A percentile compares a stretch with the other conserved stretches of the same genome.
Evolutionary conservation across 2,888 invertebrate genomes (phyloP).

Genomic region (Drosophila phalerata): DNA sequence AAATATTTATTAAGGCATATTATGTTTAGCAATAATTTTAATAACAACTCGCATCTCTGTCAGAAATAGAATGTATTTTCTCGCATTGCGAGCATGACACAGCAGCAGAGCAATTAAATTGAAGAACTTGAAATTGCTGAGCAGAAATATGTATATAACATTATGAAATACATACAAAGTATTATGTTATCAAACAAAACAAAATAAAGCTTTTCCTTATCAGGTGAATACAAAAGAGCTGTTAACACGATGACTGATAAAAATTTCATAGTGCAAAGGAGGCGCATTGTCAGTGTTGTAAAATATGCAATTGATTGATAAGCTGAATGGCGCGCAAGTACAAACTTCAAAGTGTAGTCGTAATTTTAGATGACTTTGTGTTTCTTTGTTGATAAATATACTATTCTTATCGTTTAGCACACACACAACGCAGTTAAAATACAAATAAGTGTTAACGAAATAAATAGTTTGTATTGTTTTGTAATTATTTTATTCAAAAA

Average conservation of each 20-base stretch:
- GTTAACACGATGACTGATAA: background rate
- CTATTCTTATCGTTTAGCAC: background rate
- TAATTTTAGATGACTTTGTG: background rate
- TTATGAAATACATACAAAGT: background rate
- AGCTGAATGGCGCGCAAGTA: slow-evolving; percentile 20
- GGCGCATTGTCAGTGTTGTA: slow-evolving; percentile 18
- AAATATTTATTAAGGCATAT: background rate
- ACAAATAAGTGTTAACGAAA: background rate
- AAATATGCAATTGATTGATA: background rate
- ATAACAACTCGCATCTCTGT: slow-evolving; percentile 4
- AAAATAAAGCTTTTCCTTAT: slow-evolving; percentile 5
- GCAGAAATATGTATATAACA: background rate
- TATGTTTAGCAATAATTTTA: background rate
- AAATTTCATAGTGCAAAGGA: slow-evolving; percentile 8
- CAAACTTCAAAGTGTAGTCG: slow-evolving; percentile 2
- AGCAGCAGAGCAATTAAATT: slow-evolving; percentile 27
- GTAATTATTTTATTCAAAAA: background rate
- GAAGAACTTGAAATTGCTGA: background rate
- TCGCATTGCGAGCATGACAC: slow-evolving; percentile 39
- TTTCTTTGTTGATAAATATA: background rate
- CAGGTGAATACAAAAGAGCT: background rate
- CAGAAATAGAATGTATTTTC: background rate
- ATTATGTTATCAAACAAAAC: slow-evolving; percentile 11
- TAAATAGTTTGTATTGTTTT: background rate
- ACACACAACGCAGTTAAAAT: background rate